Conservation (phyloP, 1,140 invertebrate genomes). For the Phymastichus coffea region DNA sequence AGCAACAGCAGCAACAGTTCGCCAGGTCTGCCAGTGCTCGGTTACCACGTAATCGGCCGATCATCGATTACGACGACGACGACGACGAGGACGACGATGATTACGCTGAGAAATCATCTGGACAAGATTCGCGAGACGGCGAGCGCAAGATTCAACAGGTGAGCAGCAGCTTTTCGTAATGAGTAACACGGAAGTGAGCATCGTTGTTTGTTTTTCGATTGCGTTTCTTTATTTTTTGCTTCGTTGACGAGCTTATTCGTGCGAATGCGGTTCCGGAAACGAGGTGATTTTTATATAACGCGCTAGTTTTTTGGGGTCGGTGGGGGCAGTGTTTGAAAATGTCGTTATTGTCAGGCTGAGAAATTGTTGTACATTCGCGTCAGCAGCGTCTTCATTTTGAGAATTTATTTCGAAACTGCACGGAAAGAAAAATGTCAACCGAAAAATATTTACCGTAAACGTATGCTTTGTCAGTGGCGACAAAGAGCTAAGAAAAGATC, state of each 20-base stretch:
- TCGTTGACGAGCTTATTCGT: background rate
- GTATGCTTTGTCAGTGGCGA: too few species aligned
- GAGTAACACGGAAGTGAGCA: background rate
- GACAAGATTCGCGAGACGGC: conserved; percentile 58
- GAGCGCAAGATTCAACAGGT: conserved; percentile 69
- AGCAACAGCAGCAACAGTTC: conserved; percentile 60
- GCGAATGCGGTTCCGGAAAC: too few species aligned
- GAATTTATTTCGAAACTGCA: too few species aligned
- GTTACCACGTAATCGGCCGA: conserved; percentile 62
- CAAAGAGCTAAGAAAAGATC: too few species aligned
- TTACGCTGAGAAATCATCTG: conserved; percentile 44
- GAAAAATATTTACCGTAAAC: too few species aligned
- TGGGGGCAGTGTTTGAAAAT: too few species aligned
- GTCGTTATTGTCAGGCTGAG: too few species aligned
- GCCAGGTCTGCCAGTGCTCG: conserved; percentile 77
- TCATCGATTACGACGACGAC: conserved; percentile 48
- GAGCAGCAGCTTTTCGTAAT: conserved; percentile 12
- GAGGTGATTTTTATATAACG: too few species aligned
- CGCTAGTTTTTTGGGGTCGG: too few species aligned
- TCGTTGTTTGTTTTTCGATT: background rate
- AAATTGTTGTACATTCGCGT: too few species aligned
- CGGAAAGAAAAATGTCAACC: too few species aligned
- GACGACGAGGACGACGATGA: conserved; percentile 49
- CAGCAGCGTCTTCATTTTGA: too few species aligned
- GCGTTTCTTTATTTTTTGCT: background rate